Percentiles rank a stretch among this genome's conserved stretches.
Conservation (phyloP, 2,888 invertebrate species). For the Papilio elwesi region DNA sequence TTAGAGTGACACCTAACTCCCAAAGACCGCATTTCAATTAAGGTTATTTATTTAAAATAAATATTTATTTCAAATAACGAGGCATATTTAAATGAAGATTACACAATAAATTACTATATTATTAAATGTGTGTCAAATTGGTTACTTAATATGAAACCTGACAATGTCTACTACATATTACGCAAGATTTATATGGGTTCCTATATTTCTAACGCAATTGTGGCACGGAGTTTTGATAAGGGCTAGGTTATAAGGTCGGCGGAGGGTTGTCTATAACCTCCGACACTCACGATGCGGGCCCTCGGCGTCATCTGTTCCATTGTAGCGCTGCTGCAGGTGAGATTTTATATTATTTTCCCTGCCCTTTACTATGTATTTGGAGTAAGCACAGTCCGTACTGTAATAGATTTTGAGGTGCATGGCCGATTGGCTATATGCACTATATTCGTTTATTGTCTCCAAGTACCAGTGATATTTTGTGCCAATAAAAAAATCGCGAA, state of each 20-base stretch:
- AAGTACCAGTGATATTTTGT: too few relatives aligned
- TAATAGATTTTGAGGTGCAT: too few relatives aligned
- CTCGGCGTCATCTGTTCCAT: constrained; percentile 37
- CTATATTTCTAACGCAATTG: constrained; percentile 24
- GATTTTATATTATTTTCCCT: background rate
- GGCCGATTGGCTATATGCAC: too few relatives aligned
- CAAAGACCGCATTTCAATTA: too few relatives aligned
- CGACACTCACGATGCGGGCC: constrained; percentile 40
- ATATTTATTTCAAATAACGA: too few relatives aligned
- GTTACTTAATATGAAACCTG: constrained; percentile 13
- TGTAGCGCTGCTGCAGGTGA: constrained; percentile 46
- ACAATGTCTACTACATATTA: background rate
- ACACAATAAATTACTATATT: constrained; percentile 4
- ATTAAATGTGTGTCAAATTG: constrained; percentile 12
- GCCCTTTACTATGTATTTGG: too few relatives aligned
- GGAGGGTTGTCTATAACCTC: background rate
- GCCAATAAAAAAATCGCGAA: too few relatives aligned
- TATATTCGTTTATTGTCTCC: too few relatives aligned
- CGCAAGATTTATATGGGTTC: background rate
- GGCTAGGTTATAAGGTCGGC: constrained; percentile 41
- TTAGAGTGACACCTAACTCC: too few relatives aligned
- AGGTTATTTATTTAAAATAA: too few relatives aligned
- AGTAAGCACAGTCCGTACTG: background rate
- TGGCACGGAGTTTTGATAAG: constrained; percentile 40
- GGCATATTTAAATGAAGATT: constrained; percentile 12